A percentile compares a stretch with the other conserved stretches of the same genome.
Conservation (phyloP, 2,888 invertebrate species). For the Brachypterus glaber region DNA sequence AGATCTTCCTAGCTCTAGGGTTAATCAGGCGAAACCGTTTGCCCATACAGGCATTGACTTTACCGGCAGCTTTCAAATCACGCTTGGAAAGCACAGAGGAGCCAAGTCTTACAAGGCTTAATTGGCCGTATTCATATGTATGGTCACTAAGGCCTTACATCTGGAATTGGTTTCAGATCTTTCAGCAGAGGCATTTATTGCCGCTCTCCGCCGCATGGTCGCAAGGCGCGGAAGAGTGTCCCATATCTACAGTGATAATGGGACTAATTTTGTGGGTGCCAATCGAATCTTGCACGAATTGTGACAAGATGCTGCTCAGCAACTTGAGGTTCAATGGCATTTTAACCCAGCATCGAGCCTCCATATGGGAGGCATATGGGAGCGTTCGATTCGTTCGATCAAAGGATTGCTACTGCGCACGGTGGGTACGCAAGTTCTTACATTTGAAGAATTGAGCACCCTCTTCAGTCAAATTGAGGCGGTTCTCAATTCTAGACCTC, state of each 20-base stretch:
- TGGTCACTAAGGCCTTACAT: background rate
- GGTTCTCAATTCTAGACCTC: background rate
- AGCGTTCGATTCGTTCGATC: too few species aligned
- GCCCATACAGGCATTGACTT: background rate
- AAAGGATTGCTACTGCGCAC: background rate
- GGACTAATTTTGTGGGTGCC: conserved; percentile 1
- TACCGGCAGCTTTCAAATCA: background rate
- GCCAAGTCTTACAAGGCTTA: background rate
- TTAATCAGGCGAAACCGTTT: background rate
- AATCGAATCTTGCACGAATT: background rate
- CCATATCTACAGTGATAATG: conserved; percentile 1
- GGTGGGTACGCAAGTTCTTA: background rate
- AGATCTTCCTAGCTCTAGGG: background rate
- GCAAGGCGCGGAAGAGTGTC: background rate
- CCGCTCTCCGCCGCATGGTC: background rate
- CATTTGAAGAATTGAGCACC: background rate
- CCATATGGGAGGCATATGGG: too few species aligned
- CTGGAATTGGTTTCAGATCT: conserved; percentile 2
- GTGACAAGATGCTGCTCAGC: background rate
- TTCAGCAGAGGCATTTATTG: background rate
- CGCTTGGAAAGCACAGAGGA: background rate
- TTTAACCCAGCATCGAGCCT: too few species aligned
- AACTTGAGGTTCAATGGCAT: background rate
- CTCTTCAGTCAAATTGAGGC: background rate
- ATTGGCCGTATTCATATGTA: background rate